Evolutionary conservation across 2,113 vertebrate genomes (phyloP).

Genomic region (Nycticebus coucang): DNA sequence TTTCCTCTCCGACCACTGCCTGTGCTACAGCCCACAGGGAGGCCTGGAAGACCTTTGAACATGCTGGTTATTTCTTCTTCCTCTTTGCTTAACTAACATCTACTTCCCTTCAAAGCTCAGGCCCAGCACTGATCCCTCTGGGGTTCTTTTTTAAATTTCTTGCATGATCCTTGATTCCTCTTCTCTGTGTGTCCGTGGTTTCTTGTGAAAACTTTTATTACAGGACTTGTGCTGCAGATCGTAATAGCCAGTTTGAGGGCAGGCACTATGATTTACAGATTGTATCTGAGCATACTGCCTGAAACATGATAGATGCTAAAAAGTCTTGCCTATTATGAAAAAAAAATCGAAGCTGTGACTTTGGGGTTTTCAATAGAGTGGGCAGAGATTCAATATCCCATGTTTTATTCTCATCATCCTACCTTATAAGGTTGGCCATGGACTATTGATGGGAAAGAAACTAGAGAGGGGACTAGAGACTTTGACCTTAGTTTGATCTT

Average conservation of each 20-base stretch:
- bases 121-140: background rate
- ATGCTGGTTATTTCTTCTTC: background rate
- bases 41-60: background rate
- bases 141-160: conserved; percentile 36
- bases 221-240: background rate
- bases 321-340: background rate
- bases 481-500: conserved; percentile 2
- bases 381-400: background rate
- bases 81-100: background rate
- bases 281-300: background rate
- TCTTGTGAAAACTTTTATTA: conserved; percentile 52
- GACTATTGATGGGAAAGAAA: background rate
- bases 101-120: conserved; percentile 22
- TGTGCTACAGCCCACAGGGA: rapidly evolving
- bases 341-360: background rate
- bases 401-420: background rate
- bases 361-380: background rate
- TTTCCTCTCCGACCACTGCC: background rate
- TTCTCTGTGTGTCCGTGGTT: background rate
- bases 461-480: too few species aligned
- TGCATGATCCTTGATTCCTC: conserved; percentile 20
- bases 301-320: background rate
- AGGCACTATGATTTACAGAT: background rate
- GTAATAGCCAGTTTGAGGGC: background rate
- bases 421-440: background rate